Percentiles rank a stretch among this genome's conserved stretches.
These are phyloP conservation scores for Drosophila nr. fundita DNA, from an alignment of 2,888 invertebrate species.

Conservation along the genomic window DNA sequence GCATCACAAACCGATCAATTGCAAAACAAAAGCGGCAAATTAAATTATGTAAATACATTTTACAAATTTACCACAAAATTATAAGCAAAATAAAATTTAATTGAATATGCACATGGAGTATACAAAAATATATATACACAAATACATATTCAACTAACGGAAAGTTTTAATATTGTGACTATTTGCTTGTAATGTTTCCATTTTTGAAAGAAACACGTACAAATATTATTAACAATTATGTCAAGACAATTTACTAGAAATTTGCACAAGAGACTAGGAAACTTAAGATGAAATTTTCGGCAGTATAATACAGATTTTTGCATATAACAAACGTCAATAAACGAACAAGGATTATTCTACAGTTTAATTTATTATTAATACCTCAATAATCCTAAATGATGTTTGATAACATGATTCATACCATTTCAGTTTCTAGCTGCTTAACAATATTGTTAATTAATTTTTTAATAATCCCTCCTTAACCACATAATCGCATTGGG, in stretches of 20 bases:
- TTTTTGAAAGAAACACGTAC: slow-evolving; percentile 12
- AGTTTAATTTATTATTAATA: not conserved
- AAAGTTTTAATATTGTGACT: slow-evolving; percentile 10
- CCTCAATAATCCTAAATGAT: not conserved
- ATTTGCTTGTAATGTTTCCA: not conserved
- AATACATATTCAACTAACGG: not conserved
- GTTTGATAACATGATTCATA: not conserved
- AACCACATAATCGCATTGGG: not conserved
- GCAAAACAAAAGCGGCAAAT: slow-evolving; percentile 31
- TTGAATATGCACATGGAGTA: not conserved
- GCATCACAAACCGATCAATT: slow-evolving; percentile 27
- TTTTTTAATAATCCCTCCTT: slow-evolving; percentile 8
- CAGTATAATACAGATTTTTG: not conserved
- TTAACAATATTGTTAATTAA: slow-evolving; percentile 15
- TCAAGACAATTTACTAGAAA: too few species aligned
- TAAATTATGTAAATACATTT: slow-evolving; percentile 58
- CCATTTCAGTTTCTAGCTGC: not conserved
- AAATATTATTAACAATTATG: slow-evolving; percentile 1
- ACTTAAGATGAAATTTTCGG: slow-evolving; percentile 5
- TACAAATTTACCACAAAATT: not conserved
- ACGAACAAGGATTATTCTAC: not conserved
- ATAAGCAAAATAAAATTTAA: slow-evolving; percentile 1
- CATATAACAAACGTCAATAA: too few species aligned
- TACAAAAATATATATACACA: not conserved
- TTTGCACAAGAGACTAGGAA: not conserved